Evolutionary conservation across 1,140 invertebrate genomes (phyloP), one percentile per base, ranked within the genome.

Genomic region (Drosophila athabasca): DNA sequence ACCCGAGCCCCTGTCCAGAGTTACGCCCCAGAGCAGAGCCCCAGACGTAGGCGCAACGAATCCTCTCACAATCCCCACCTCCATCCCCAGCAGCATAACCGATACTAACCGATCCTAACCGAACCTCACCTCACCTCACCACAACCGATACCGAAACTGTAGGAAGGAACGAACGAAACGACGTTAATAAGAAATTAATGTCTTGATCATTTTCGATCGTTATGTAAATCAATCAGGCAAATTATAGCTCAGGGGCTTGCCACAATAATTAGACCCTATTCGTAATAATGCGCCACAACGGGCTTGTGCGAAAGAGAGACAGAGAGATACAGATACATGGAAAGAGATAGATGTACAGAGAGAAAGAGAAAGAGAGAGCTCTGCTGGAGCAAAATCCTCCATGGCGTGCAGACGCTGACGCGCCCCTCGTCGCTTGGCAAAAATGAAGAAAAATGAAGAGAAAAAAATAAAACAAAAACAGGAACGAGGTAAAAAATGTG

Each of bases 171-270:
- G 65, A 77, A 76, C 81, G 60, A 76, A 81, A 64, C 84, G 65
- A 88, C 90, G 90, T 91, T 91, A 91, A 91, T 91, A 91, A 90
- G 90, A 91, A 91, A 91, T 90, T 91, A 91, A 91, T 91, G 90
- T 91, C 90, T 91, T 91, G 90, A 91, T 91, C 90, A 91, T 91
- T 91, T 91, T 91, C 90, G 85, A 91, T 91, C 90, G 90, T 91
- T 91, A 91, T 91, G 90, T 91, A 91, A 91, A 91, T 91, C 90
- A 91, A 91, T 91, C 90, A 91, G 90, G 90, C 85, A 91, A 91
- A 91, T 91, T 91, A 91, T 91, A 91, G 82, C 90, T 91, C 80
- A 91, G 84, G 79, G 90, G 90, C 90, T 91, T 91, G 90, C 90
- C 90, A 91, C 79, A 90, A 91, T 91, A 91, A 91, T 91, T 91